Conservation (phyloP, 2,888 invertebrate species). For the Philonicus albiceps region DNA sequence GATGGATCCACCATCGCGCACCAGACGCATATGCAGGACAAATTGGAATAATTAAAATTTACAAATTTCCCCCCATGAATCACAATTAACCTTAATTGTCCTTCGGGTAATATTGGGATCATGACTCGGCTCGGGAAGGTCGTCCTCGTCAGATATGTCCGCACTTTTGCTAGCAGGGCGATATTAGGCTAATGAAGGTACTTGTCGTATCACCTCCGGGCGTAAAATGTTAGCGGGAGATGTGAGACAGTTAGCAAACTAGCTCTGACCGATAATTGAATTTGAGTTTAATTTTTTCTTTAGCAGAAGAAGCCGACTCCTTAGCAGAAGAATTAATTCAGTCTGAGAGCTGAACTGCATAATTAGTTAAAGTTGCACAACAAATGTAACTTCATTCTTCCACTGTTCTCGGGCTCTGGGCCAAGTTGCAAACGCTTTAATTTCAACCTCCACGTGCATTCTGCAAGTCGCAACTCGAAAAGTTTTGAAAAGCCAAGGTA, state of each 20-base stretch:
- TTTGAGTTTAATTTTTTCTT: background rate
- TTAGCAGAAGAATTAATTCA: background rate
- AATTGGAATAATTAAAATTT: constrained; percentile 37
- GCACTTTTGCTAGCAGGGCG: background rate
- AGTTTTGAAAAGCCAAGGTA: background rate
- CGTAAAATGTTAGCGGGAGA: background rate
- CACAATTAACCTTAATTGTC: constrained; percentile 13
- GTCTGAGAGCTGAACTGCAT: background rate
- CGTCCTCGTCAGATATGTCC: background rate
- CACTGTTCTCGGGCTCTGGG: background rate
- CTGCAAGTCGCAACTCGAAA: background rate
- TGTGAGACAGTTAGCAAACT: background rate
- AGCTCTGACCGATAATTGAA: background rate
- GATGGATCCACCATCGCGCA: background rate
- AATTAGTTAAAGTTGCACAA: background rate
- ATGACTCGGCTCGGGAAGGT: background rate
- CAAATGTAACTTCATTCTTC: background rate
- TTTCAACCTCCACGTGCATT: background rate
- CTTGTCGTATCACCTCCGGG: background rate
- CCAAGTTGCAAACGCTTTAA: background rate
- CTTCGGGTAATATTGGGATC: constrained; percentile 10
- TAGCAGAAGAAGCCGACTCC: background rate
- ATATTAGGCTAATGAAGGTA: constrained; percentile 22
- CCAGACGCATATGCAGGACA: constrained; percentile 21
- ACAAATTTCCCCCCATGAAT: constrained; percentile 35